phyloP scores from a whole-genome alignment of 2,113 vertebrate genomes.

The Mugil cephalus region DNA sequence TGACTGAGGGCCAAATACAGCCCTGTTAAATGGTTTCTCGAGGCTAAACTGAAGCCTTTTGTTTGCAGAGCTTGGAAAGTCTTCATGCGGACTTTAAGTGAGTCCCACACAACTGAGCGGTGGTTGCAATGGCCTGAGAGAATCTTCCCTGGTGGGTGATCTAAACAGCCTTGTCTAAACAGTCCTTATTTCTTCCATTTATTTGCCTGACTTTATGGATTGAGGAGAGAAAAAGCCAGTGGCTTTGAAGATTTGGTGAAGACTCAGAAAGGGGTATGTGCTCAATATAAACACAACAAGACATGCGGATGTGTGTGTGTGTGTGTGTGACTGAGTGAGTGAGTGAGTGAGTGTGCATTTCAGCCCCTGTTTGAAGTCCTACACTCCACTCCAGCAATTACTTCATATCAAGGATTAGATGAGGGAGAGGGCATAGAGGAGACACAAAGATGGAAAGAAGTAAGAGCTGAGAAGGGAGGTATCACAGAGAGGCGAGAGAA shows the following conservation, averaged over 20 bases:
- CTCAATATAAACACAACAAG: constrained; percentile 77
- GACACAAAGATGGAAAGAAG: constrained; percentile 57
- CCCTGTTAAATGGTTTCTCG: constrained; percentile 53
- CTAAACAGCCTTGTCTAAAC: constrained; percentile 63
- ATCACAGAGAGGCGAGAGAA: constrained; percentile 44
- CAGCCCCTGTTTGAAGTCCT: constrained; percentile 81
- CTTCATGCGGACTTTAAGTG: constrained; percentile 45
- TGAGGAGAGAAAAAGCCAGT: constrained; percentile 67
- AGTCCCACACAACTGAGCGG: constrained; percentile 50
- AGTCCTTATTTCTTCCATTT: constrained; percentile 71
- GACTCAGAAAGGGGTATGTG: constrained; percentile 70
- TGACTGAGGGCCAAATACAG: constrained; percentile 43
- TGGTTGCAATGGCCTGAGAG: constrained; percentile 55
- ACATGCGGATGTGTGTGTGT: constrained; percentile 25
- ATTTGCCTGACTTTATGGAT: constrained; percentile 80
- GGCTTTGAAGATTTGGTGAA: constrained; percentile 85
- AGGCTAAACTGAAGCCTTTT: constrained; percentile 56
- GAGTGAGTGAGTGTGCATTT: constrained; percentile 66
- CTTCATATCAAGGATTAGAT: constrained; percentile 85
- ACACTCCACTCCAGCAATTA: constrained; percentile 80
- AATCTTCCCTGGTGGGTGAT: constrained; percentile 65
- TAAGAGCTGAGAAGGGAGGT: constrained; percentile 49
- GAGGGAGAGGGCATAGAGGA: constrained; percentile 66
- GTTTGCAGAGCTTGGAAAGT: constrained; percentile 53
- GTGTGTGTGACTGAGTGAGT: constrained; percentile 11